Evolutionary conservation across 2,113 vertebrate genomes (phyloP).

Genomic region (Podarcis raffonei): DNA sequence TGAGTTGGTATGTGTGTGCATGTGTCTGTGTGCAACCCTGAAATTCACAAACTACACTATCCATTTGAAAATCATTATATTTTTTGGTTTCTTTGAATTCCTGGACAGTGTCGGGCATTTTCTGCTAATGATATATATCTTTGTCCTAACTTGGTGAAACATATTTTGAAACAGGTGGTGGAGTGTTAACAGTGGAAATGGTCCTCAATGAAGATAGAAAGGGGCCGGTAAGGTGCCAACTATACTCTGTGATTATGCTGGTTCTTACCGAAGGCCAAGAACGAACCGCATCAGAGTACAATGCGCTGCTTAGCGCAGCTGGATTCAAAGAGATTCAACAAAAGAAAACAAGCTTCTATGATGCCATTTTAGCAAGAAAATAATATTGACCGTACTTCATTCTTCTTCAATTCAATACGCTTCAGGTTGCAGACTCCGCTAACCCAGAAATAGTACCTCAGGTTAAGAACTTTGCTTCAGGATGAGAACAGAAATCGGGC

Average conservation of each 20-base stretch:
- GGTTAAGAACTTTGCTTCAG: too few species aligned
- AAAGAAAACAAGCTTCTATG: constrained; percentile 77
- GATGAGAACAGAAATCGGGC: too few species aligned
- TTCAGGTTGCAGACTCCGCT: too few species aligned
- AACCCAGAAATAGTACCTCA: too few species aligned
- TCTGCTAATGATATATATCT: too few species aligned
- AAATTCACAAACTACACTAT: too few species aligned
- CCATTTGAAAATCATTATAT: too few species aligned
- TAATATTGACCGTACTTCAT: neutral
- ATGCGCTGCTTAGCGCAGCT: constrained; percentile 71
- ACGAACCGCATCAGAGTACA: constrained; percentile 76
- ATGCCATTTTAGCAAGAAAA: constrained; percentile 81
- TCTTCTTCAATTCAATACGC: neutral
- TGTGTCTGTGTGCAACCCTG: too few species aligned
- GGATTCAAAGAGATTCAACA: constrained; percentile 77
- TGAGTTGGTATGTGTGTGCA: too few species aligned
- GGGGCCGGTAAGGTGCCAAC: constrained; percentile 78
- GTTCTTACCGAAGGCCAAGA: constrained; percentile 87
- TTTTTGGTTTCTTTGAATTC: too few species aligned
- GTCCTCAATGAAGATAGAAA: constrained; percentile 80
- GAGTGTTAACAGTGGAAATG: constrained; percentile 80
- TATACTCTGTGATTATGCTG: constrained; percentile 87
- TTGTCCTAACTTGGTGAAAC: neutral
- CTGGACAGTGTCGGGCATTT: too few species aligned
- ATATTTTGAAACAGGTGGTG: constrained; percentile 73